Evolutionary conservation across 2,888 invertebrate genomes (phyloP), one percentile per base, ranked within the genome.

Genomic region (Drosophila subquinaria): DNA sequence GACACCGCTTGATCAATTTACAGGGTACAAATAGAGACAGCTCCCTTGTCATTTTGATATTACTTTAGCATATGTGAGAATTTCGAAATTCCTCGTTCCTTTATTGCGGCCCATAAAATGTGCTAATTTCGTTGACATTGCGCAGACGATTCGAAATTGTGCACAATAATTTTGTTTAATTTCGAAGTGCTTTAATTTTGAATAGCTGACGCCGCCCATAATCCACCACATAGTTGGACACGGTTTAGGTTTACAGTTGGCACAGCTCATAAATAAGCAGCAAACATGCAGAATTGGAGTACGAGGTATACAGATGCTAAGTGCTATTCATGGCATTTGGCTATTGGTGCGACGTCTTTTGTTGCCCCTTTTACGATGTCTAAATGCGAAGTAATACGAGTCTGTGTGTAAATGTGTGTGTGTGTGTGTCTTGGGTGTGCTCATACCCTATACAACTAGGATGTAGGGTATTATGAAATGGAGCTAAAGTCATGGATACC

Each of bases 71-170:
- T 27, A 55, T 68, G 57, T 53, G 64, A 62, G 55, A 63, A 50
- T 62, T 55, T 60, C 33, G 17, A 60, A 63, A 48, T 60, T 56
- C 23, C 51, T 45, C 13, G 33, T 15, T 30, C 47, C 51, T 53
- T 78, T 68, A 71, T 72, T 57, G 65, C 69, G 55, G 60, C 43
- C 48, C 81, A 82, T 82, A 81, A 82, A 78, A 71, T 73, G 69
- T 61, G 79, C 79, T 88, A 82, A 89, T 84, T 81, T 70, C 53
- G 60, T 47, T 78, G 85, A 82, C 81, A 81, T 77, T 75, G 69
- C 71, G 74, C 70, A 82, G 82, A 83, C 84, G 77, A 79, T 81
- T 83, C 77, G 56, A 64, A 79, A 81, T 71, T 67, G 82, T 59
- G 61, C 43, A 63, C 70, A 20, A 64, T 70, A 61, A 69, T 67